Evolutionary conservation across 2,113 vertebrate genomes (phyloP).

Genomic region (Bettongia penicillata): DNA sequence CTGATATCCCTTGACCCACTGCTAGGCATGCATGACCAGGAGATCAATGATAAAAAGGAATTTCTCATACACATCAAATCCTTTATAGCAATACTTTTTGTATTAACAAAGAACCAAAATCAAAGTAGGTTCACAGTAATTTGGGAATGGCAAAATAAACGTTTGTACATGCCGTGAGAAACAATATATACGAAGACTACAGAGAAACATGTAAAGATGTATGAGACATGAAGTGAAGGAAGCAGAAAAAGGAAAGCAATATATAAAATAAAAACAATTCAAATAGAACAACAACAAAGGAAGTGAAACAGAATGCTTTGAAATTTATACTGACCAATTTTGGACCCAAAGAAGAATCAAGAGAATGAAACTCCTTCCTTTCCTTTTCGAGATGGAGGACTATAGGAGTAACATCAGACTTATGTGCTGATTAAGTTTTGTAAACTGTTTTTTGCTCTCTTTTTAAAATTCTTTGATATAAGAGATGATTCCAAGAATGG

Average conservation of each 20-base stretch:
- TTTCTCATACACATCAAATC: not conserved
- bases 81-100: not conserved
- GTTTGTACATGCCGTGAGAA: not conserved
- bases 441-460: not conserved
- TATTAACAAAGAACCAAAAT: not conserved
- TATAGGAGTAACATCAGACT: not conserved
- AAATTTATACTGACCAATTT: not conserved
- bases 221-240: not conserved
- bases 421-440: not conserved
- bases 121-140: not conserved
- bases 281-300: not conserved
- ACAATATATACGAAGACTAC: not conserved
- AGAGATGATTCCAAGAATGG: not conserved
- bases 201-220: not conserved
- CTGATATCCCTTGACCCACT: not conserved
- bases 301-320: not conserved
- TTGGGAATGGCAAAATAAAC: not conserved
- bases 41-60: not conserved
- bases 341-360: not conserved
- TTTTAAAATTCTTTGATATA: not conserved
- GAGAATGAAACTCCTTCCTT: not conserved
- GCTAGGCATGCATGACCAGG: not conserved
- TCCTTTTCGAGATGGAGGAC: not conserved
- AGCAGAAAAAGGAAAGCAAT: not conserved
- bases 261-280: not conserved